phyloP scores from a whole-genome alignment of 2,888 invertebrate species.

The Cinara cedri region DNA sequence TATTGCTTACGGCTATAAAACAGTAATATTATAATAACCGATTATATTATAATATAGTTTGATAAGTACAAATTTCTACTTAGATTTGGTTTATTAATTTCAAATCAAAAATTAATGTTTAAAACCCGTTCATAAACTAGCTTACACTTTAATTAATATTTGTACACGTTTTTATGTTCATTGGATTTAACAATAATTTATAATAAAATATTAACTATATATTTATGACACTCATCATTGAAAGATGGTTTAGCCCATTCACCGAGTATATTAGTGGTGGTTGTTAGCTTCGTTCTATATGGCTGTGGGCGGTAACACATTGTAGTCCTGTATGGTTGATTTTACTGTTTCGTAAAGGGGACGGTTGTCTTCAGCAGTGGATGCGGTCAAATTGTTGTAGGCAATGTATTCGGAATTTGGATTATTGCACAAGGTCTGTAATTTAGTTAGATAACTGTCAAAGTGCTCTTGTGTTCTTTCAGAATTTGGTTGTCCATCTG shows the following conservation, averaged over 20 bases:
- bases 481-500: slow-evolving; percentile 61
- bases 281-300: slow-evolving; percentile 28
- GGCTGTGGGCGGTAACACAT: slow-evolving; percentile 80
- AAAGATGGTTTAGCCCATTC: neutral
- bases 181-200: slow-evolving; percentile 42
- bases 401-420: slow-evolving; percentile 53
- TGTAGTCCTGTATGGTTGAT: slow-evolving; percentile 89
- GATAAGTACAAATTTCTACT: slow-evolving; percentile 52
- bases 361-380: slow-evolving; percentile 75
- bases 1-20: slow-evolving; percentile 54
- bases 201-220: slow-evolving; percentile 18
- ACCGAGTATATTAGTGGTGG: neutral
- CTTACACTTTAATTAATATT: slow-evolving; percentile 50
- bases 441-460: slow-evolving; percentile 88
- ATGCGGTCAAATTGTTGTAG: slow-evolving; percentile 56
- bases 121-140: slow-evolving; percentile 34
- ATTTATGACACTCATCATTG: neutral
- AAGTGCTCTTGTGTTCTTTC: slow-evolving; percentile 84
- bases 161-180: slow-evolving; percentile 21
- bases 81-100: slow-evolving; percentile 41
- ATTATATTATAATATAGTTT: slow-evolving; percentile 25
- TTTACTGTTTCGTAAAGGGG: slow-evolving; percentile 90
- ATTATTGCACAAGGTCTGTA: slow-evolving; percentile 81
- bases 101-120: slow-evolving; percentile 43
- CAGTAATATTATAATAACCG: slow-evolving; percentile 46